These are phyloP conservation scores for Campylomormyrus tamandua DNA, from an alignment of 2,113 vertebrate species.

Conservation along the genomic window DNA sequence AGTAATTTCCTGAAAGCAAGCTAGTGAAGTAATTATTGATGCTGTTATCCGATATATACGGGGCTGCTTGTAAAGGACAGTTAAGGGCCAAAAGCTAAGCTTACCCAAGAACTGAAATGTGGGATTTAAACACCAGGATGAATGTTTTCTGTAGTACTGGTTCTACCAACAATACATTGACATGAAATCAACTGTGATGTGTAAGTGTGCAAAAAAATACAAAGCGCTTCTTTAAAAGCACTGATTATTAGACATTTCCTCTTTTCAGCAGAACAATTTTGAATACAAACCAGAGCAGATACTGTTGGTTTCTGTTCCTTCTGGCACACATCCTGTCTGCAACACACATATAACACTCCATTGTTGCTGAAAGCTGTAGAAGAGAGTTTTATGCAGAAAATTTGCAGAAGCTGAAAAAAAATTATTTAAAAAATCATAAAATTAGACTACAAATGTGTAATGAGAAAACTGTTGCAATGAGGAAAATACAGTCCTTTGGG, in stretches of 20 bases:
- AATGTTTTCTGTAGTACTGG: neutral
- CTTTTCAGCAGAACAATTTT: neutral
- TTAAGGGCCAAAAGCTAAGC: neutral
- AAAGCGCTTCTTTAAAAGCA: neutral
- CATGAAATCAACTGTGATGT: neutral
- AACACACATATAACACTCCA: neutral
- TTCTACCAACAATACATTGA: neutral
- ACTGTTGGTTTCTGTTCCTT: neutral
- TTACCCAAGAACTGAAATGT: neutral
- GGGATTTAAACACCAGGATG: neutral
- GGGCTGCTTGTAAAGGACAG: neutral
- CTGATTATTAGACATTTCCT: neutral
- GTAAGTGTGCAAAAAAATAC: neutral
- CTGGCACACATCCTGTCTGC: neutral
- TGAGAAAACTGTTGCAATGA: neutral
- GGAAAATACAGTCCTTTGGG: neutral
- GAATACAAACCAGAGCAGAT: neutral
- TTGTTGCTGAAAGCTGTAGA: neutral
- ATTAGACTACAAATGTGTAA: neutral
- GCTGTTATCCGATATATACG: slow-evolving; percentile 25
- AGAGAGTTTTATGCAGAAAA: neutral
- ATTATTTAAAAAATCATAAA: neutral
- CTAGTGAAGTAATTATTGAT: slow-evolving; percentile 42
- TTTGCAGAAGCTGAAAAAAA: neutral
- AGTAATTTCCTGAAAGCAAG: slow-evolving; percentile 42